These are phyloP conservation scores for Harpagifer antarcticus DNA, from an alignment of 2,797 vertebrate species.

Conservation along the genomic window DNA sequence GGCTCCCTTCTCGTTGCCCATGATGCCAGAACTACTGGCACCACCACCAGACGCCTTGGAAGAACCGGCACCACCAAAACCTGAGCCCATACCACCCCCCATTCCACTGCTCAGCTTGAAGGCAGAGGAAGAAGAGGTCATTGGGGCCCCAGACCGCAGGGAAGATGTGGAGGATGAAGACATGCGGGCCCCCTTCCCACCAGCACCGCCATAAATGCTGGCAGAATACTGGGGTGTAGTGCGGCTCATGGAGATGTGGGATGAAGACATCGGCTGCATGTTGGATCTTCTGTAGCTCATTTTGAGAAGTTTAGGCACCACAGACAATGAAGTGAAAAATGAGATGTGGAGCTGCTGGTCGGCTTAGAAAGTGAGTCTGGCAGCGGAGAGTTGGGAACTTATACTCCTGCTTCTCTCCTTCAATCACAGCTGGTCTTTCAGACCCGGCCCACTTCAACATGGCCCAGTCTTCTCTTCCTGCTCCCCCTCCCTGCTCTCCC, in stretches of 20 bases:
- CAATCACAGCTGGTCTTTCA: conserved; percentile 71
- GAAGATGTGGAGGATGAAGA: conserved; percentile 67
- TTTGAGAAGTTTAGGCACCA: conserved; percentile 46
- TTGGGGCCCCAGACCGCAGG: conserved; percentile 69
- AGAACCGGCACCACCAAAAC: conserved; percentile 38
- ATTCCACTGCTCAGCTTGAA: conserved; percentile 87
- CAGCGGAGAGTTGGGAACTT: conserved; percentile 73
- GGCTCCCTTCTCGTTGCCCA: conserved; percentile 90
- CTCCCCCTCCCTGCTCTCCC: conserved; percentile 60
- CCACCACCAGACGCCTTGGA: conserved; percentile 21
- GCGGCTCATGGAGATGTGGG: conserved; percentile 63
- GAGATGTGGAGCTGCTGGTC: conserved; percentile 55
- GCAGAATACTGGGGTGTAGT: conserved; percentile 62
- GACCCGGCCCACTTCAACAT: conserved; percentile 79
- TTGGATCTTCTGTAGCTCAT: conserved; percentile 65
- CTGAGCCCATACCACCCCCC: conserved; percentile 64
- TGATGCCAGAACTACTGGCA: conserved; percentile 43
- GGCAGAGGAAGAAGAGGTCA: conserved; percentile 71
- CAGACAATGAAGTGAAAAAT: conserved; percentile 32
- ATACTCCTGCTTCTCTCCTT: conserved; percentile 80
- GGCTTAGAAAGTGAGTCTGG: conserved; percentile 69
- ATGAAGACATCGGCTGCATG: conserved; percentile 41
- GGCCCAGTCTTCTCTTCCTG: conserved; percentile 62
- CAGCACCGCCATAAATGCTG: conserved; percentile 77
- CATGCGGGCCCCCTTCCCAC: conserved; percentile 72